These are phyloP conservation scores for Oreocharis arfaki DNA, from an alignment of 2,113 vertebrate species.

Conservation along the genomic window DNA sequence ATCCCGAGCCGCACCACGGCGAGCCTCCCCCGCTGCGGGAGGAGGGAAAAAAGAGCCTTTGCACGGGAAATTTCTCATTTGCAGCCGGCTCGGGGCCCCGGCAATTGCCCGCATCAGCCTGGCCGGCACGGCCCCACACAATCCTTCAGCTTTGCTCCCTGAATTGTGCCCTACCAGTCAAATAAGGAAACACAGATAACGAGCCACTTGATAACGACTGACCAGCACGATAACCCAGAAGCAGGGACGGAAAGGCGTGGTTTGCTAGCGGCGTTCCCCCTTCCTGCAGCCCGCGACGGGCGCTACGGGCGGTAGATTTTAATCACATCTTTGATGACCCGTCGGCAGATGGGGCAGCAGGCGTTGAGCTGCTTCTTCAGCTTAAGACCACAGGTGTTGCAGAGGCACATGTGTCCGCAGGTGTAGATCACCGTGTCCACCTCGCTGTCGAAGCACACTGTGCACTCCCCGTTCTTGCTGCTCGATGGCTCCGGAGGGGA, in stretches of 20 bases:
- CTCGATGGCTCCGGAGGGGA: constrained; percentile 76
- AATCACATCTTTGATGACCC: constrained; percentile 97
- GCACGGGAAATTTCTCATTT: background rate
- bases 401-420: constrained; percentile 99
- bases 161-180: constrained; percentile 67
- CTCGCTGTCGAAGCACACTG: constrained; percentile 95
- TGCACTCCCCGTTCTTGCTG: constrained; percentile 90
- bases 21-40: background rate
- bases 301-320: constrained; percentile 94
- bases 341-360: constrained; percentile 95
- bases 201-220: constrained; percentile 66
- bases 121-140: background rate
- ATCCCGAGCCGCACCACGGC: background rate
- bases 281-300: background rate
- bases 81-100: background rate
- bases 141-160: constrained; percentile 60
- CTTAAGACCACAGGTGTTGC: constrained; percentile 91
- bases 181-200: constrained; percentile 58
- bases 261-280: constrained; percentile 27
- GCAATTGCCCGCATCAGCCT: background rate
- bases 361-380: constrained; percentile 92
- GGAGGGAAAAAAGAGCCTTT: background rate
- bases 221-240: constrained; percentile 70
- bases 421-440: constrained; percentile 99
- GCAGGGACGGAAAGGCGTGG: constrained; percentile 68